Conservation (phyloP, 2,797 vertebrate species). For the Anniella stebbinsi region DNA sequence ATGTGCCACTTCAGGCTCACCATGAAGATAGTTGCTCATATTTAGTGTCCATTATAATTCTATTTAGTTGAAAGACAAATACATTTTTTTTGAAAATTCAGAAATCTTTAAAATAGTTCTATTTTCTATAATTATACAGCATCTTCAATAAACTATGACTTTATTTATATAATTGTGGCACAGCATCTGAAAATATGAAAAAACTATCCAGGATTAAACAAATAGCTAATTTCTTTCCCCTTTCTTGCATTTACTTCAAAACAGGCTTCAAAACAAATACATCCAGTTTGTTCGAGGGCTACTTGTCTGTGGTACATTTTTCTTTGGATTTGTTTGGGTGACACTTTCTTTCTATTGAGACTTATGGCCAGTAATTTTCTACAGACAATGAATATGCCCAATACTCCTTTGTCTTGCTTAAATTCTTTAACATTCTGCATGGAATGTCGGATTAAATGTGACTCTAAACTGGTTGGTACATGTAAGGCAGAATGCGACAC, state of each 20-base stretch:
- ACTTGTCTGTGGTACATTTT: conserved; percentile 70
- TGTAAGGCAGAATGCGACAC: conserved; percentile 72
- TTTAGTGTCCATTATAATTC: conserved; percentile 75
- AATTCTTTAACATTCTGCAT: conserved; percentile 69
- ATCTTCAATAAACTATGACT: conserved; percentile 80
- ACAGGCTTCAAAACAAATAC: conserved; percentile 72
- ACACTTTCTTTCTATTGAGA: conserved; percentile 63
- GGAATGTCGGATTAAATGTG: conserved; percentile 70
- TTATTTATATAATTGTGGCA: conserved; percentile 82
- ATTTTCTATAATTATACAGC: conserved; percentile 79
- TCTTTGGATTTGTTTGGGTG: conserved; percentile 74
- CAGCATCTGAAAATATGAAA: conserved; percentile 78
- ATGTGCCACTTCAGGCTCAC: conserved; percentile 86
- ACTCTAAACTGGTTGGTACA: conserved; percentile 65
- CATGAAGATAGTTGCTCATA: conserved; percentile 76
- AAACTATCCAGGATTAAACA: conserved; percentile 75
- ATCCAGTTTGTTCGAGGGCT: conserved; percentile 70
- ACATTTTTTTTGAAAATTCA: conserved; percentile 66
- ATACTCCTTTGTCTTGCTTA: conserved; percentile 66
- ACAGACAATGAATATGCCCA: conserved; percentile 73
- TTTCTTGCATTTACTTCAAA: conserved; percentile 75
- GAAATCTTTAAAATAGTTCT: conserved; percentile 81
- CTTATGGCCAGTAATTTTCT: conserved; percentile 70
- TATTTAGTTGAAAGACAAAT: conserved; percentile 78
- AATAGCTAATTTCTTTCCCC: conserved; percentile 76